Conservation (phyloP, 30 jellyfish, hydroid and myxozoan species). For the Catostylus mosaicus region DNA sequence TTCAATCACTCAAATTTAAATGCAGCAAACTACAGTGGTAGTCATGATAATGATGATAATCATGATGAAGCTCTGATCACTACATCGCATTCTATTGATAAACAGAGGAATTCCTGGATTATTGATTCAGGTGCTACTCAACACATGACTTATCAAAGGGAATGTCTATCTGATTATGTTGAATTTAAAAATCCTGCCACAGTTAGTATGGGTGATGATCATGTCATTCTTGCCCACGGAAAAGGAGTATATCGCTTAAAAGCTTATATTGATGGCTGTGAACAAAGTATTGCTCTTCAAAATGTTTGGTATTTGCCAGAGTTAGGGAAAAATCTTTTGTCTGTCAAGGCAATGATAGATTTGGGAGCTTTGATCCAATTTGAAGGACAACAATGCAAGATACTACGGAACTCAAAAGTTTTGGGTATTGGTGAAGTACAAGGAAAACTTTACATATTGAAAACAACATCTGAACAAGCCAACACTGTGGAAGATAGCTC, state of each 20-base stretch:
- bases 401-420: slow-evolving; percentile 12
- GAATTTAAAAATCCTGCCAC: slow-evolving; percentile 12
- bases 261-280: slow-evolving; percentile 29
- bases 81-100: slow-evolving; percentile 1
- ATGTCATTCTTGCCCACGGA: slow-evolving; percentile 25
- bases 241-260: slow-evolving; percentile 23
- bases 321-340: slow-evolving; percentile 27
- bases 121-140: slow-evolving; percentile 31
- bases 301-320: slow-evolving; percentile 60
- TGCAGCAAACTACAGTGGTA: slow-evolving; percentile 7
- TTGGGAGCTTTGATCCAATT: slow-evolving; percentile 23
- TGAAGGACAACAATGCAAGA: slow-evolving; percentile 18
- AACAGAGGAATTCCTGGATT: slow-evolving; percentile 5
- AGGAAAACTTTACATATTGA: slow-evolving; percentile 42
- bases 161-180: slow-evolving; percentile 18
- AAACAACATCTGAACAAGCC: neutral
- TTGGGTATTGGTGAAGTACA: slow-evolving; percentile 41
- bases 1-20: slow-evolving; percentile 5
- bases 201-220: slow-evolving; percentile 25
- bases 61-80: slow-evolving; percentile 23
- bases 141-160: slow-evolving; percentile 3
- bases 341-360: slow-evolving; percentile 33
- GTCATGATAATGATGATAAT: neutral
- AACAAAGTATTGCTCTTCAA: slow-evolving; percentile 24
- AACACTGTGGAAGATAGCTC: slow-evolving; percentile 24